Conservation (phyloP, 2,113 vertebrate genomes). For the Abramis brama region DNA sequence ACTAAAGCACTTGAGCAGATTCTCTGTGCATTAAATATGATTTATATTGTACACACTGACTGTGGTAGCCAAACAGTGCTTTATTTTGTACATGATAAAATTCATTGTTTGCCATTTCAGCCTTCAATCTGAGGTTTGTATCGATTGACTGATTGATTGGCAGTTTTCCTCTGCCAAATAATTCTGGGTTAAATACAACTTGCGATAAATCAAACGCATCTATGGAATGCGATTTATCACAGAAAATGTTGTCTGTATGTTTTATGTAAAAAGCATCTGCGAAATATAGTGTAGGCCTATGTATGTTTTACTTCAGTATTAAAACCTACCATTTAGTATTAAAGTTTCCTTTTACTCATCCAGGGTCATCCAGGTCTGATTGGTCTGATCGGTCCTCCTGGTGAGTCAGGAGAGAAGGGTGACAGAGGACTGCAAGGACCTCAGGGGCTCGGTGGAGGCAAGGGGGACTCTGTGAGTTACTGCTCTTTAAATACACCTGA, state of each 20-base stretch:
- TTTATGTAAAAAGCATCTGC: neutral
- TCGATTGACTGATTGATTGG: neutral
- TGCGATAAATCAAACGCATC: neutral
- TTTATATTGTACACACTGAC: neutral
- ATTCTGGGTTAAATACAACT: neutral
- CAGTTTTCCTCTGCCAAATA: neutral
- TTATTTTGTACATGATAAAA: neutral
- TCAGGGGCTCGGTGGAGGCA: slow-evolving; percentile 86
- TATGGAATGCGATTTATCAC: neutral
- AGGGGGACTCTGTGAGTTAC: slow-evolving; percentile 88
- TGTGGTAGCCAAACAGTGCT: neutral
- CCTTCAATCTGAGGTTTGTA: neutral
- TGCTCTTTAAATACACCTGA: neutral
- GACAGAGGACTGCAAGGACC: slow-evolving; percentile 92
- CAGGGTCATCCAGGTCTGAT: slow-evolving; percentile 98
- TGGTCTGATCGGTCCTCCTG: slow-evolving; percentile 94
- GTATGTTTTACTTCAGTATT: neutral
- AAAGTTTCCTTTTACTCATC: neutral
- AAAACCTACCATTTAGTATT: neutral
- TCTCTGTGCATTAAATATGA: neutral
- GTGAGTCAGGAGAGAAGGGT: slow-evolving; percentile 95
- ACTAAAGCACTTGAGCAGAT: neutral
- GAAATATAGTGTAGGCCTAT: neutral
- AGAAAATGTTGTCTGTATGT: neutral
- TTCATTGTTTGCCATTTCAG: neutral